These are phyloP conservation scores for Agonum fuliginosum DNA, from an alignment of 2,888 invertebrate species.

Conservation along the genomic window DNA sequence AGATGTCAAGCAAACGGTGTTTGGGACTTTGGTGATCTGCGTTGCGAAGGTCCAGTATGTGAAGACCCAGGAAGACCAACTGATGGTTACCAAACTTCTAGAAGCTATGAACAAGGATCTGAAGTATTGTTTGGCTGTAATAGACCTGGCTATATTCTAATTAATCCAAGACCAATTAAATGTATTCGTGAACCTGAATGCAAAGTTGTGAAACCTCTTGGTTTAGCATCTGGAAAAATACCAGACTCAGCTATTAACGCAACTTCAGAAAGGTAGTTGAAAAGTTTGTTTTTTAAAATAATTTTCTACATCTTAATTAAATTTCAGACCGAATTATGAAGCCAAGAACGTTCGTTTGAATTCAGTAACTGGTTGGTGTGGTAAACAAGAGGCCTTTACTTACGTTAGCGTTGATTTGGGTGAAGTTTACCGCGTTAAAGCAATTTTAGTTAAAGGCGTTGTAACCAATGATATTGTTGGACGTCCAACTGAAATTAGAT, in stretches of 20 bases:
- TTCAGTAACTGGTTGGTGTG: constrained; percentile 97
- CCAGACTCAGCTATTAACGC: constrained; percentile 97
- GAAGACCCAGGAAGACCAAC: constrained; percentile 96
- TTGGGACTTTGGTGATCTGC: constrained; percentile 97
- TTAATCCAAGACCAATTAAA: constrained; percentile 91
- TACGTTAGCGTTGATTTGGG: constrained; percentile 97
- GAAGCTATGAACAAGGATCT: constrained; percentile 91
- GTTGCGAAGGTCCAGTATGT: constrained; percentile 97
- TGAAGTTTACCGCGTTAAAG: constrained; percentile 93
- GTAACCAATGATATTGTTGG: constrained; percentile 97
- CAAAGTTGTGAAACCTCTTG: constrained; percentile 92
- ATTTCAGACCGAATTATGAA: constrained; percentile 88
- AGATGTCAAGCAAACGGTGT: constrained; percentile 93
- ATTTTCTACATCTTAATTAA: constrained; percentile 26
- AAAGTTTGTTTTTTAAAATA: constrained; percentile 5
- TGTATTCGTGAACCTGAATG: constrained; percentile 96
- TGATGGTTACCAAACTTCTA: constrained; percentile 90
- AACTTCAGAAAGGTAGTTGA: constrained; percentile 82
- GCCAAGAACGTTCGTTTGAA: constrained; percentile 91
- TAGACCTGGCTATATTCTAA: constrained; percentile 93
- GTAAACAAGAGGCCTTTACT: constrained; percentile 97
- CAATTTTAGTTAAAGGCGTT: constrained; percentile 94
- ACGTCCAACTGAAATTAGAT: constrained; percentile 95
- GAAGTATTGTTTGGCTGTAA: constrained; percentile 94
- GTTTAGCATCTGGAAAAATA: constrained; percentile 92